phyloP scores from a whole-genome alignment of 1,140 invertebrate genomes.

The Pararge aegeria region DNA sequence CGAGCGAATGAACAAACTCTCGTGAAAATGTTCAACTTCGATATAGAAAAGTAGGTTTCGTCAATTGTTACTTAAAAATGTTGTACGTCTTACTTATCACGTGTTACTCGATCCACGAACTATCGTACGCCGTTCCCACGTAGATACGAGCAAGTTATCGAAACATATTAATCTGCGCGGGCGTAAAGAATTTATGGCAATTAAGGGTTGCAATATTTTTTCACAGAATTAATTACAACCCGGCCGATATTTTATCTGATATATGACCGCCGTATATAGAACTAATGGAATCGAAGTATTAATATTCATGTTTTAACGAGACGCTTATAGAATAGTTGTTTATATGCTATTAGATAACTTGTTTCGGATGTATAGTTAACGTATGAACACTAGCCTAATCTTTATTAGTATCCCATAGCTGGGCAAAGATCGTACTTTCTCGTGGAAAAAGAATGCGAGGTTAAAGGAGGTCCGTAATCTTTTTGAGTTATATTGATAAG shows the following conservation, averaged over 20 bases:
- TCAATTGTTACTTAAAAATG: neutral
- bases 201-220: neutral
- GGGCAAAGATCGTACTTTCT: too few relatives aligned
- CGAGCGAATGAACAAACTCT: too few relatives aligned
- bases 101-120: neutral
- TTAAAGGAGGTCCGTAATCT: too few relatives aligned
- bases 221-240: neutral
- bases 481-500: too few relatives aligned
- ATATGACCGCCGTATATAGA: neutral
- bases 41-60: neutral
- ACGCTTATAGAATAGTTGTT: too few relatives aligned
- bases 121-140: neutral
- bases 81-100: neutral
- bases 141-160: constrained; percentile 1
- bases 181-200: constrained; percentile 4
- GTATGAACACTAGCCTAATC: too few relatives aligned
- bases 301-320: neutral
- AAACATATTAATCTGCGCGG: constrained; percentile 2
- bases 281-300: neutral
- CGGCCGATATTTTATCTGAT: neutral
- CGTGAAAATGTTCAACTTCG: too few relatives aligned
- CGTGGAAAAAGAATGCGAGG: too few relatives aligned
- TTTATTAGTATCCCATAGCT: too few relatives aligned
- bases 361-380: too few relatives aligned
- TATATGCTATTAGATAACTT: too few relatives aligned